Base-by-base conservation (phyloP, 2,797 vertebrate genomes). In the Coregonus suidteri region DNA sequence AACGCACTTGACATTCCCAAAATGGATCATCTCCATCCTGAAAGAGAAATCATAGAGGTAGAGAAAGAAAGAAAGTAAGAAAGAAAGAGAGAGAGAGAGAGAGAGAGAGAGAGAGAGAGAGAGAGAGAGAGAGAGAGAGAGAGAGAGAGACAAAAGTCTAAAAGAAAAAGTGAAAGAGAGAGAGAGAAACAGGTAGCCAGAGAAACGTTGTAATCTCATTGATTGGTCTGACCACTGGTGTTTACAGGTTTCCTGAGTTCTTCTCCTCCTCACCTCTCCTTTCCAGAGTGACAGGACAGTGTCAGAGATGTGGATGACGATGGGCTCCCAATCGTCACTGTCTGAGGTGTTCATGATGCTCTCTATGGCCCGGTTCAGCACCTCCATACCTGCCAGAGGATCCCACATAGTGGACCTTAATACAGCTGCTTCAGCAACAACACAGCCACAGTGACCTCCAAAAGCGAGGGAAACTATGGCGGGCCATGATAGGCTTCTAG, bases 1-100 rank as follows among this genome's bases (percentile, higher is more conserved):
- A 97, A 11, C 97, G 95, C 54, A 98, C 97, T 84, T 96, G 95
- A 77, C 95, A 96, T 87, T 98, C 96, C 96, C 97, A 99, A 65
- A 97, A 82, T 9, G 95, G 83, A n/a, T 94, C 92, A 0, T 93
- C 92, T 71, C 92, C 90, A 0, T 92, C 93, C 94, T 91, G 88
- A 76, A 51, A 64, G 16, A n/a, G 16, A 73, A 30, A 20, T 91
- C 87, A 76, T 41, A 64, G 18, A 20, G 14, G 20, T 31, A 74
- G 7, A 37, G 0, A 66, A 47, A 47, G 18, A 56, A 0, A 66
- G 11, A 70, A 7, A 70, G 16, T 51, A 20, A 53, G 4, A 15
- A 14, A 34, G 64, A 34, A 14, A 35, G 31, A 67, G 31, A 35
- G 37, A 7, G 6, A 37, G 37, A 41, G 37, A 41, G 2, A 47